phyloP scores from a whole-genome alignment of 2,113 vertebrate species.

The Chionodraco myersi region DNA sequence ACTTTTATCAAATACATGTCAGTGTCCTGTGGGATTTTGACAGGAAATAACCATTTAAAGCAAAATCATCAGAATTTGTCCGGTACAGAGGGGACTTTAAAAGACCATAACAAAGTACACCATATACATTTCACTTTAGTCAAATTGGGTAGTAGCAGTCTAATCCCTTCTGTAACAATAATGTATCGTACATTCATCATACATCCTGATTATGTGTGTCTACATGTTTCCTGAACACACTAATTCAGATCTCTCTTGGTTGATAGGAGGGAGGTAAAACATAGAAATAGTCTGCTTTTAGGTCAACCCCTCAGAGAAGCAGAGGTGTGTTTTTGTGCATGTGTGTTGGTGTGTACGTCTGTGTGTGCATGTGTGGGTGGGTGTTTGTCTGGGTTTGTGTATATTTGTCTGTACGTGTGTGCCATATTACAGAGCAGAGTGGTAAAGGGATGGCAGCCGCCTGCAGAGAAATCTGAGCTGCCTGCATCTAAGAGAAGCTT shows the following conservation, averaged over 20 bases:
- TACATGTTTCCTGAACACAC: slow-evolving; percentile 29
- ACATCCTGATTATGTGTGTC: slow-evolving; percentile 9
- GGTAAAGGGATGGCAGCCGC: slow-evolving; percentile 69
- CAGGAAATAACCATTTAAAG: slow-evolving; percentile 18
- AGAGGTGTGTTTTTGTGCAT: slow-evolving; percentile 50
- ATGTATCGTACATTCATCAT: slow-evolving; percentile 16
- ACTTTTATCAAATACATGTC: slow-evolving; percentile 28
- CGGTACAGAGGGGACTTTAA: neutral
- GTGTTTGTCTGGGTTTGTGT: slow-evolving; percentile 40
- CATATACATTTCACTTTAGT: slow-evolving; percentile 8
- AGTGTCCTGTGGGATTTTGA: slow-evolving; percentile 28
- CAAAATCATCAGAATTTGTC: neutral
- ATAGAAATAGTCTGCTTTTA: slow-evolving; percentile 55
- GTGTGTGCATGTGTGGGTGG: slow-evolving; percentile 24
- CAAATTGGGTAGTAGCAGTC: slow-evolving; percentile 12
- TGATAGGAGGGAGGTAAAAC: slow-evolving; percentile 38
- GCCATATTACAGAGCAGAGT: slow-evolving; percentile 67
- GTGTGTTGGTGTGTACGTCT: slow-evolving; percentile 13
- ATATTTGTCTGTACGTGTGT: slow-evolving; percentile 48
- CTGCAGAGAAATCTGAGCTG: slow-evolving; percentile 68
- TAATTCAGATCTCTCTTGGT: slow-evolving; percentile 39
- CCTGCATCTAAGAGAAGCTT: slow-evolving; percentile 72
- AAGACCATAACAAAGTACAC: neutral
- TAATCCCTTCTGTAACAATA: neutral
- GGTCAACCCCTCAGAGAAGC: slow-evolving; percentile 68